Evolutionary conservation across 2,113 vertebrate species (phyloP), one percentile per base, ranked within the genome.

Genomic region (Illadopsis cleaveri): DNA sequence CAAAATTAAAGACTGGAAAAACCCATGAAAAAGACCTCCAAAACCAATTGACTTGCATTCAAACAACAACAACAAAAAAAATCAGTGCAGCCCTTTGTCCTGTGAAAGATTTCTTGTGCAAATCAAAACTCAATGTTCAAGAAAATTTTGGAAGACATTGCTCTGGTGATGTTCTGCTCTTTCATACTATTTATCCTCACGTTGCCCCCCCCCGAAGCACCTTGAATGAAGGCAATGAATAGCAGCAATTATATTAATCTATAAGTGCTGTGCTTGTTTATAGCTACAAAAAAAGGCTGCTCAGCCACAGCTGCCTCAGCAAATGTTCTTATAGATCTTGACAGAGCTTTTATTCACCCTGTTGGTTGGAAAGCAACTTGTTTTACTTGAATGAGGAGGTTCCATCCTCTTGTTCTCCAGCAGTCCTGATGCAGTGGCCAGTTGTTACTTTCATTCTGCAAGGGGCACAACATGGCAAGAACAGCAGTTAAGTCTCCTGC

Each of bases 1-100:
- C 35, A 71, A 86, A 94, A 80, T 71, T 54, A 86, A 94, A 85
- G 66, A 82, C 68, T 89, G 75, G 79, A 91, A 92, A 92, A 96
- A 71, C 7, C 60, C 35, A 31, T 78, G 42, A 35, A 91, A 62
- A 80, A 73, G 47, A 66, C 45, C 47, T 85, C 70, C 53, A 85
- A 77, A 80, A 61, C 9, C 57, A 93, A 95, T 85, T 45, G 2
- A 57, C 28, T 90, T 71, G 5, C 60, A 64, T 71, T 87, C 30
- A 86, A 75, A 82, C 14, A 22, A n/a, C n/a, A 33, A 66, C n/a
- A 64, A 61, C 77, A 20, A 54, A 60, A 69, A 87, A 18, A 51
- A 5, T 50, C 33, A 53, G 17, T 21, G 35, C 58, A 77, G 24
- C 18, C 24, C 45, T 62, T 77, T 75, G 65, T 85, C 35, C 31